These are phyloP conservation scores for Coccyzus lansbergi DNA, from an alignment of 2,797 vertebrate genomes.

Conservation along the genomic window DNA sequence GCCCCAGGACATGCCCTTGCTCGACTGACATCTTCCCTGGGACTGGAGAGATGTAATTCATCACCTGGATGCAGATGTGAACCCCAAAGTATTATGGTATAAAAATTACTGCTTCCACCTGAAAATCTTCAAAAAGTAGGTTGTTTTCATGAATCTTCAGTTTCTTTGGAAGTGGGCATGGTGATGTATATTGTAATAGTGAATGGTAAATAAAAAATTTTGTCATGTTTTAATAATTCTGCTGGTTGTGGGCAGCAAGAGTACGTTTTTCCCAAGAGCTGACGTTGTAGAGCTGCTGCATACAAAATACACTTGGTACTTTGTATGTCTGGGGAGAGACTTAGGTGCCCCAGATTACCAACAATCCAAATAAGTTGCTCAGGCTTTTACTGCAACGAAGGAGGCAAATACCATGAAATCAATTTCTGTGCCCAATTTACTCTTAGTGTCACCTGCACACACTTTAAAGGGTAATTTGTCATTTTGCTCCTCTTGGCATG, in stretches of 20 bases:
- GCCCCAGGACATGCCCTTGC: no score
- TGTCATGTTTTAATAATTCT: not conserved
- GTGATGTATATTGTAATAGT: not conserved
- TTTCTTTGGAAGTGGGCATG: accelerated
- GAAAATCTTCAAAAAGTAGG: not conserved
- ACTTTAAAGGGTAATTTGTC: constrained; percentile 15
- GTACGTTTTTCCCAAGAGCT: not conserved
- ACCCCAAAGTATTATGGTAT: not conserved
- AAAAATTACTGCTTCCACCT: not conserved
- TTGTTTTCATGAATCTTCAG: not conserved
- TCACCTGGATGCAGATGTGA: not conserved
- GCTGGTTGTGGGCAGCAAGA: not conserved
- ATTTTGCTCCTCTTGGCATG: not conserved
- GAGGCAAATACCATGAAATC: constrained; percentile 43
- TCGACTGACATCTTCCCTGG: not conserved
- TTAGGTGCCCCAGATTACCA: not conserved
- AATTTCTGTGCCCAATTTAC: constrained; percentile 37
- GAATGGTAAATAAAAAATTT: not conserved
- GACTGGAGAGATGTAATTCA: not conserved
- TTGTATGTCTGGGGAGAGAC: not conserved
- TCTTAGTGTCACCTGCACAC: not conserved
- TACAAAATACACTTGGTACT: not conserved
- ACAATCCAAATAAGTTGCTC: not conserved
- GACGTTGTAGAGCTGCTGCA: not conserved
- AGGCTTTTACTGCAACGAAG: not conserved